Evolutionary conservation across 1,140 invertebrate species (phyloP), one percentile per base, ranked within the genome.

Genomic region (Phenacoccus solenopsis): DNA sequence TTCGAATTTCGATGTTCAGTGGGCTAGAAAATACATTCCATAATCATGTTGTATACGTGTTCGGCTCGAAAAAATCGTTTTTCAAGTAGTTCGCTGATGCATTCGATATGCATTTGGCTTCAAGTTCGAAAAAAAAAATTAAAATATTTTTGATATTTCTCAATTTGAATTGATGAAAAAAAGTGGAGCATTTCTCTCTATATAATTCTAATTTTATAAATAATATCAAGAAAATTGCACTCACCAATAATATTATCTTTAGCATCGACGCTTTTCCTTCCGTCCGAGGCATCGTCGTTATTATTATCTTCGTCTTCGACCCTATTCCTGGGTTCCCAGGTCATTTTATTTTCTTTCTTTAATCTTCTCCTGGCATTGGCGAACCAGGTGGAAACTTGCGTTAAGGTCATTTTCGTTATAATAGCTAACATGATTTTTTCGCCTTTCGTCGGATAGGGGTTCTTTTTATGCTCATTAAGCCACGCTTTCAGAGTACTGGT

Each of bases 281-380:
- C 81, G 71, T 89, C 88, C 72, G 89, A 88, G 69, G 90, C 88
- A 72, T 91, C 89, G 68, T 90, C 88, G 76, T 87, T 87, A 76
- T 91, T 91, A 76, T 90, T 90, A 76, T 92, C 90, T 76, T 98
- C 88, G 81, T 97, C 85, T 81, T 90, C 88, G 7, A 91, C 90
- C 74, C 90, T 90, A 83, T 88, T 98, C 78, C 87, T 87, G 74
- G 84, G 97, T 80, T 97, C 96, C 97, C 83, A 98, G 30, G 95
- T 98, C 94, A 98, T 98, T 81, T 98, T 98, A 81, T 98, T 98
- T 80, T 99, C 96, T 79, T 99, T 99, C 83, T 99, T 98, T 72
- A 97, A 85, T 72, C 94, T 85, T 78, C 94, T 83, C 72, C 94
- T 84, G 12, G 96, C 96, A 79, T 99, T 99, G 22, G 96, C 96